Evolutionary conservation across 1,140 invertebrate species (phyloP).

Genomic region (Camponotus pennsylvanicus): DNA sequence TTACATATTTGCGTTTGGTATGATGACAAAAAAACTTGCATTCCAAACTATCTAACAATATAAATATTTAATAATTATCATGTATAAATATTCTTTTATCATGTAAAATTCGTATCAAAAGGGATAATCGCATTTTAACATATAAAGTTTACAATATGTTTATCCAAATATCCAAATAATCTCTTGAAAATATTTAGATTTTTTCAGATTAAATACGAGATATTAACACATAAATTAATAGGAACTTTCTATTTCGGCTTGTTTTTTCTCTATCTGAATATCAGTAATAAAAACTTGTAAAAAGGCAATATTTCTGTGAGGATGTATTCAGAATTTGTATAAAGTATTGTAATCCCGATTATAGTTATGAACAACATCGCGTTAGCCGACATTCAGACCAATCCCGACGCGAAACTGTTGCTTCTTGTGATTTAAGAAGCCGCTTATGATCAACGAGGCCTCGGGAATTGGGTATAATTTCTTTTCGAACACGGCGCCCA

Average conservation of each 20-base stretch:
- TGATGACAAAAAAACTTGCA: constrained; percentile 19
- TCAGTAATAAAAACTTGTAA: background rate
- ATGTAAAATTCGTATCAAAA: constrained; percentile 42
- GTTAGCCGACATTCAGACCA: constrained; percentile 88
- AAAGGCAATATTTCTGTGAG: background rate
- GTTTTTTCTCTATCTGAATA: background rate
- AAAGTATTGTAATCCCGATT: background rate
- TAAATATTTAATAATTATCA: constrained; percentile 36
- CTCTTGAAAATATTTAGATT: background rate
- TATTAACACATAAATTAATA: background rate
- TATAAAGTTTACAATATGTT: background rate
- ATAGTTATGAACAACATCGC: background rate
- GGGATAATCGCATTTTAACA: constrained; percentile 1
- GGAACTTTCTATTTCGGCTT: constrained; percentile 21
- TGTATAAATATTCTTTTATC: background rate
- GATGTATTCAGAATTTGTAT: constrained; percentile 11
- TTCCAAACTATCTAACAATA: constrained; percentile 42
- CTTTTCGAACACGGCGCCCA: constrained; percentile 92
- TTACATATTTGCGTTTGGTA: constrained; percentile 1
- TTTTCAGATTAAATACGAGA: background rate
- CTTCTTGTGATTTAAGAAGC: constrained; percentile 90
- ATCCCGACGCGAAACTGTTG: constrained; percentile 88
- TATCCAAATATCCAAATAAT: background rate
- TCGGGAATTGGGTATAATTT: constrained; percentile 89
- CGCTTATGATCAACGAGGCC: constrained; percentile 91